Evolutionary conservation across 2,113 vertebrate genomes (phyloP).

Genomic region (Xyliphius kryptos): DNA sequence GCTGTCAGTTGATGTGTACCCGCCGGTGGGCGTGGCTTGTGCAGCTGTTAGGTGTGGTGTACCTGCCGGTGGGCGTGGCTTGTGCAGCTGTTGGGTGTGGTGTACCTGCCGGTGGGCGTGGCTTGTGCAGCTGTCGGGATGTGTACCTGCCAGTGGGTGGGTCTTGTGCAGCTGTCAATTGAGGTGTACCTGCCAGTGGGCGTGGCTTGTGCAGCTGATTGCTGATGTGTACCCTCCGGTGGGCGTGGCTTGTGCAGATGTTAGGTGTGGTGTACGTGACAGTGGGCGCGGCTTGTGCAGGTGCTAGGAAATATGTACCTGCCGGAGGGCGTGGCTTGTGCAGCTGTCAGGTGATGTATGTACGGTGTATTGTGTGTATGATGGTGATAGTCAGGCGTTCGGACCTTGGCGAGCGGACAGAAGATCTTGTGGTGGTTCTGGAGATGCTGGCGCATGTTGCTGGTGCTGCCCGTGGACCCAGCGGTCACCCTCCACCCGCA

Average conservation of each 20-base stretch:
- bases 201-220: too few species aligned
- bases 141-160: neutral
- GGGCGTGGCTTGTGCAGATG: neutral
- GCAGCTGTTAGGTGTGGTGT: neutral
- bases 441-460: slow-evolving; percentile 29
- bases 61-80: too few species aligned
- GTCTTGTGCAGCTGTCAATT: neutral
- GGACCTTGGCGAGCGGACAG: slow-evolving; percentile 20
- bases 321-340: neutral
- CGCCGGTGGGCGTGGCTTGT: too few species aligned
- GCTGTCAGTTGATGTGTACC: too few species aligned
- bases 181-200: too few species aligned
- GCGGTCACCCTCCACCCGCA: slow-evolving; percentile 21
- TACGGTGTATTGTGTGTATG: too few species aligned
- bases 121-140: neutral
- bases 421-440: slow-evolving; percentile 29
- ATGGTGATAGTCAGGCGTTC: too few species aligned
- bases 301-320: neutral
- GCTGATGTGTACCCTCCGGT: too few species aligned
- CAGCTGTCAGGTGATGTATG: neutral
- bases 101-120: too few species aligned
- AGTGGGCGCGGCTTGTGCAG: neutral
- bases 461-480: slow-evolving; percentile 13
- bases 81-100: too few species aligned
- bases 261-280: neutral